Evolutionary conservation across 2,888 invertebrate genomes (phyloP).

Genomic region (Meta bourneti): DNA sequence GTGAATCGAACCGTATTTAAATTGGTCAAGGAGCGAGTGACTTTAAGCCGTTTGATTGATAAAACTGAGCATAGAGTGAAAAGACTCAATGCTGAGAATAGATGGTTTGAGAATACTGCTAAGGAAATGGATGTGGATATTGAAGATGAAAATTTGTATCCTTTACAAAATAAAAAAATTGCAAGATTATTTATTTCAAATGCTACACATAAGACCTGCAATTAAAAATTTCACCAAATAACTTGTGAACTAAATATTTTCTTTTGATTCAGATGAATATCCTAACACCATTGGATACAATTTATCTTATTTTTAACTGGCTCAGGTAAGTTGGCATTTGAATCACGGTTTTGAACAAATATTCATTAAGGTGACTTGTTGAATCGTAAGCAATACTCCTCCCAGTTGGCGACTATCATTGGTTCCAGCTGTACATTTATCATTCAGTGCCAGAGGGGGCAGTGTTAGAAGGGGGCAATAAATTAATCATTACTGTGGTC

Average conservation of each 20-base stretch:
- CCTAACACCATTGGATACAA: background rate
- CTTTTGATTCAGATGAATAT: background rate
- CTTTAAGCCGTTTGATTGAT: constrained; percentile 90
- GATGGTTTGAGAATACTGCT: constrained; percentile 93
- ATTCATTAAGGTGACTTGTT: too few relatives aligned
- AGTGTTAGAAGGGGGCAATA: too few relatives aligned
- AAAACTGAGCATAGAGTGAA: constrained; percentile 86
- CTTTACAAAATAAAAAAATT: constrained; percentile 55
- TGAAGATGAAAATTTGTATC: constrained; percentile 83
- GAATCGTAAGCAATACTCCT: too few relatives aligned
- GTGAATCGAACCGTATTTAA: constrained; percentile 85
- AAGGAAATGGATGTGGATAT: constrained; percentile 91
- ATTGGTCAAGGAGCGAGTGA: constrained; percentile 87
- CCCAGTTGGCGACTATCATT: too few relatives aligned
- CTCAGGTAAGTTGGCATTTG: too few relatives aligned
- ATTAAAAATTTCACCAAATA: background rate
- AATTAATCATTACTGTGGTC: too few relatives aligned
- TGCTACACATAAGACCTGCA: background rate
- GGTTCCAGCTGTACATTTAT: too few relatives aligned
- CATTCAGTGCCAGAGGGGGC: too few relatives aligned
- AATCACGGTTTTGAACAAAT: background rate
- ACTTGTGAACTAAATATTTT: background rate
- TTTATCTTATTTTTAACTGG: background rate
- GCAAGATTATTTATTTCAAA: background rate
- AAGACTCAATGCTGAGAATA: constrained; percentile 86